phyloP scores from a whole-genome alignment of 1,140 invertebrate species.

The Heliconius eleuchia region DNA sequence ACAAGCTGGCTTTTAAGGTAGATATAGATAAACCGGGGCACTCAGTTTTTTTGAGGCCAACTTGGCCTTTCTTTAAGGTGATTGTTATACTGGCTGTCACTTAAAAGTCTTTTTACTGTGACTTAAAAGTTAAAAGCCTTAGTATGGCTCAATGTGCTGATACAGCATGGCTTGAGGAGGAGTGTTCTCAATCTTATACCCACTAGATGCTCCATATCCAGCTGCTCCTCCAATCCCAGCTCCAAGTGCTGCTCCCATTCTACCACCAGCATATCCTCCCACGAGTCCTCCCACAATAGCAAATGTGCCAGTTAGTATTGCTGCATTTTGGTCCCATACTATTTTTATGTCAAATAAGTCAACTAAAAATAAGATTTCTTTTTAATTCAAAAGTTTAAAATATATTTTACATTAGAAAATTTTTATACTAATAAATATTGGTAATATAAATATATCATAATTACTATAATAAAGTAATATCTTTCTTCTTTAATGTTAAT shows the following conservation, averaged over 20 bases:
- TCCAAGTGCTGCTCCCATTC: constrained; percentile 58
- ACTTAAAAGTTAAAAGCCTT: no score
- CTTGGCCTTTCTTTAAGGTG: no score
- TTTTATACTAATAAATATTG: no score
- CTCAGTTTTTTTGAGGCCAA: no score
- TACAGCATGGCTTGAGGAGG: no score
- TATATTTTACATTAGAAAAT: background rate
- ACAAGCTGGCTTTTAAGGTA: no score
- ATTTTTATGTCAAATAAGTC: constrained; percentile 63
- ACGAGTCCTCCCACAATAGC: constrained; percentile 57
- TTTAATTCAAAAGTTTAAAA: background rate
- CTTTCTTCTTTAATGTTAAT: no score
- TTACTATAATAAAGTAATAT: background rate
- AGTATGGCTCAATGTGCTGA: no score
- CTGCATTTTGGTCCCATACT: constrained; percentile 55
- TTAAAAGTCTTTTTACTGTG: no score
- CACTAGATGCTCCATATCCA: constrained; percentile 54
- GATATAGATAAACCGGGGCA: no score
- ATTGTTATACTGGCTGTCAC: no score
- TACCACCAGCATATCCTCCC: constrained; percentile 59
- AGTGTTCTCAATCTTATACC: constrained; percentile 26
- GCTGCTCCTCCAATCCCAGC: constrained; percentile 59
- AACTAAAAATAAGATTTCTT: constrained; percentile 23
- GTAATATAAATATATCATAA: no score
- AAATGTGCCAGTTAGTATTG: constrained; percentile 47